A percentile compares a stretch with the other conserved stretches of the same genome.
Evolutionary conservation across 2,888 invertebrate species (phyloP).

Genomic region (Tridacna crocea): DNA sequence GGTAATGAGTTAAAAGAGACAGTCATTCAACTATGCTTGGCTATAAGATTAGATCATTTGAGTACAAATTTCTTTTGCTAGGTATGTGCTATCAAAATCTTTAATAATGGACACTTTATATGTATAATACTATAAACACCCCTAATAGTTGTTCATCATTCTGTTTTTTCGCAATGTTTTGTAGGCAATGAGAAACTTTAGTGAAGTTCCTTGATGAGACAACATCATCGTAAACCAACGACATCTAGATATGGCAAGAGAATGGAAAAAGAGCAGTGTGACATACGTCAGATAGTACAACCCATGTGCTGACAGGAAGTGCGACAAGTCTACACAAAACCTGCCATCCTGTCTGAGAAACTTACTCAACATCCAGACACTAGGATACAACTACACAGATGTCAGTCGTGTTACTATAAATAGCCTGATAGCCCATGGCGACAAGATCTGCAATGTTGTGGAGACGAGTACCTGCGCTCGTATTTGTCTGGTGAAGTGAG

Average conservation of each 20-base stretch:
- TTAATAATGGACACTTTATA: too few relatives aligned
- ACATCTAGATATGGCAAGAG: slow-evolving; percentile 54
- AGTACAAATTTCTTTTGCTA: too few relatives aligned
- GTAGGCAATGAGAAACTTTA: slow-evolving; percentile 34
- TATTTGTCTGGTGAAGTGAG: neutral
- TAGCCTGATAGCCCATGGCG: neutral
- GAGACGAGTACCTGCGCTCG: slow-evolving; percentile 4
- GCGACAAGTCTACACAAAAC: slow-evolving; percentile 27
- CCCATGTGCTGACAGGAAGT: neutral
- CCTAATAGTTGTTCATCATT: neutral
- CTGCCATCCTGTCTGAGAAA: slow-evolving; percentile 12
- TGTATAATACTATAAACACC: too few relatives aligned
- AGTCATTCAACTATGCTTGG: too few relatives aligned
- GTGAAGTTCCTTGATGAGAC: slow-evolving; percentile 39
- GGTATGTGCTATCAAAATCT: too few relatives aligned
- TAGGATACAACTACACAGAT: neutral
- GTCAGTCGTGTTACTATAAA: neutral
- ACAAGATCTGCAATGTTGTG: neutral
- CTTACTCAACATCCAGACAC: slow-evolving; percentile 6
- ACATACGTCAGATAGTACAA: neutral
- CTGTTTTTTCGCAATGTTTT: neutral
- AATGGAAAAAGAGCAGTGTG: slow-evolving; percentile 55
- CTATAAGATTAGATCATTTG: too few relatives aligned
- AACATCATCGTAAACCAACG: slow-evolving; percentile 60
- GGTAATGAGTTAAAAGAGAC: too few relatives aligned